Evolutionary conservation across 2,113 vertebrate species (phyloP).

Genomic region (Prionailurus viverrinus): DNA sequence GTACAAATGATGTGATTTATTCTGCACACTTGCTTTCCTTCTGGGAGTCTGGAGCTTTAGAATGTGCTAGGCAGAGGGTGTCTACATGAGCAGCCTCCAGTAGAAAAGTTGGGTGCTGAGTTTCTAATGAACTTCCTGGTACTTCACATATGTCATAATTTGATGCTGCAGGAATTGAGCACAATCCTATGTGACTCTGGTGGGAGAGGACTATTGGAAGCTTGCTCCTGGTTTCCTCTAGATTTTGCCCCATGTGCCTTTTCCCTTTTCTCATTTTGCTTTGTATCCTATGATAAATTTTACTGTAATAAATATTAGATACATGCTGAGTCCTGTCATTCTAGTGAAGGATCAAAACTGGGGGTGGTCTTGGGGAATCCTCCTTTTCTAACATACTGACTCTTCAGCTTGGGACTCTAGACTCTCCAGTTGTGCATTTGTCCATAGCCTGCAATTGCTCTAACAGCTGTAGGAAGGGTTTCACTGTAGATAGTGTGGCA

Average conservation of each 20-base stretch:
- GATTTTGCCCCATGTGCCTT: not conserved
- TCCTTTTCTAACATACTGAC: not conserved
- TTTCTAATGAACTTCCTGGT: not conserved
- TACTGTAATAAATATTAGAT: not conserved
- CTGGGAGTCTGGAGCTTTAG: not conserved
- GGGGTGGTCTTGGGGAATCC: no score
- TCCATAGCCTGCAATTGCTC: no score
- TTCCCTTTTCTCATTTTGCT: not conserved
- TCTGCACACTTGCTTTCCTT: not conserved
- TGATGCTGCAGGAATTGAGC: not conserved
- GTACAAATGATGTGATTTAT: not conserved
- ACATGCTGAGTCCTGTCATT: not conserved
- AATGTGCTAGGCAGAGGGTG: not conserved
- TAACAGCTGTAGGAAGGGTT: not conserved
- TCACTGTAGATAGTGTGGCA: not conserved
- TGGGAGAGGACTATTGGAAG: not conserved
- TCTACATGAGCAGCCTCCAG: not conserved
- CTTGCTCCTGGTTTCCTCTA: not conserved
- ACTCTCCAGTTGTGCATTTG: not conserved
- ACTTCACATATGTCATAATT: not conserved
- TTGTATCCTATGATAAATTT: not conserved
- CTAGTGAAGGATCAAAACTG: not conserved
- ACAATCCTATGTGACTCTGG: not conserved
- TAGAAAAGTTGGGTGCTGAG: not conserved
- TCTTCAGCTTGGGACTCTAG: not conserved